Percentiles rank a stretch among this genome's conserved stretches.
These are phyloP conservation scores for Volucella bombylans DNA, from an alignment of 2,888 invertebrate species.

Conservation along the genomic window DNA sequence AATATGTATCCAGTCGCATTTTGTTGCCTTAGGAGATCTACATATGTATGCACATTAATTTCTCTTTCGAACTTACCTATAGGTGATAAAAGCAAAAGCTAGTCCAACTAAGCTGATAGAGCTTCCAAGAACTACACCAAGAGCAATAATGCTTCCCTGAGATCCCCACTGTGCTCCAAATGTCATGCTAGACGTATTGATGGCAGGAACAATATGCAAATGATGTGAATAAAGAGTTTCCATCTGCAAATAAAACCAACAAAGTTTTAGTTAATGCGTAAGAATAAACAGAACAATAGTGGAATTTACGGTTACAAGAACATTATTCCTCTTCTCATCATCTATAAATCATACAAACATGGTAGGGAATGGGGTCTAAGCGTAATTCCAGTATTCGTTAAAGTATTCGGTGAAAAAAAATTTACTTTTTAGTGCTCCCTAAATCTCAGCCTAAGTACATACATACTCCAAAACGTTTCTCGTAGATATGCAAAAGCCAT, in stretches of 20 bases:
- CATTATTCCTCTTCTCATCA: too few species aligned
- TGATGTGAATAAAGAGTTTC: constrained; percentile 77
- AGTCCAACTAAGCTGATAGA: constrained; percentile 87
- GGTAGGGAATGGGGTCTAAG: too few species aligned
- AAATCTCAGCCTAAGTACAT: too few species aligned
- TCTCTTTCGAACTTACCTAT: constrained; percentile 83
- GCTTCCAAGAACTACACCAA: constrained; percentile 86
- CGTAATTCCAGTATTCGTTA: too few species aligned
- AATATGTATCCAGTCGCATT: too few species aligned
- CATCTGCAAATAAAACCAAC: constrained; percentile 74
- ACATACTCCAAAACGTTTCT: too few species aligned
- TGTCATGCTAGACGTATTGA: constrained; percentile 73
- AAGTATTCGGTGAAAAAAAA: too few species aligned
- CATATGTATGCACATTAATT: background rate
- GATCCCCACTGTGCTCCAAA: constrained; percentile 78
- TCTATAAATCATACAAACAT: too few species aligned
- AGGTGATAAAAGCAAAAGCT: constrained; percentile 88
- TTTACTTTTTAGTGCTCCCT: too few species aligned
- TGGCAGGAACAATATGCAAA: constrained; percentile 75
- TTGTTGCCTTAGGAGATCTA: background rate
- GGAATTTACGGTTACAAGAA: too few species aligned
- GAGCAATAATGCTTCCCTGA: constrained; percentile 85
- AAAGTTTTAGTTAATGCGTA: background rate
- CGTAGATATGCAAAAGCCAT: too few species aligned
- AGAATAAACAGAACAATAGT: too few species aligned